Conservation (phyloP, 2,113 vertebrate species). For the Falcunculus frontatus region DNA sequence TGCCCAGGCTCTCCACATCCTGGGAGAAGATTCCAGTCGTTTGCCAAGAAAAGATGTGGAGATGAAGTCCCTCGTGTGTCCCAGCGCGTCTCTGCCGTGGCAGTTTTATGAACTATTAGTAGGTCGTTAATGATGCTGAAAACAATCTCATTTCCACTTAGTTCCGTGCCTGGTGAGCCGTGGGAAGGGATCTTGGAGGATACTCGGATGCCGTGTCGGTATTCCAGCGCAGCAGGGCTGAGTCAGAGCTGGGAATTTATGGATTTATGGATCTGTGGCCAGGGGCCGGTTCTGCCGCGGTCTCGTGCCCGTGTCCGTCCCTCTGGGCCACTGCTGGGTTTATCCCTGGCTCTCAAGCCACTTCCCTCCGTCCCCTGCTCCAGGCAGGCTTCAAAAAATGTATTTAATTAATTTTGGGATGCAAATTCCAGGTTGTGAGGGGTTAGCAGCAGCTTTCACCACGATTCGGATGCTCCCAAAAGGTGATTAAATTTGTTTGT, state of each 20-base stretch:
- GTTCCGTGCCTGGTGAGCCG: neutral
- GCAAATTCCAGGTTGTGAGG: neutral
- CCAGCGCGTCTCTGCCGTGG: neutral
- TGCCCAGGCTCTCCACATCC: no score
- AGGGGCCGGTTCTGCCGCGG: neutral
- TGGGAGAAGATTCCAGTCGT: rapidly evolving
- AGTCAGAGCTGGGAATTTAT: neutral
- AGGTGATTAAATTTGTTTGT: neutral
- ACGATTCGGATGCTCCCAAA: neutral
- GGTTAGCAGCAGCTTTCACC: neutral
- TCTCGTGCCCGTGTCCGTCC: neutral
- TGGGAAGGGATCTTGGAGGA: neutral
- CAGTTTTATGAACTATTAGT: neutral
- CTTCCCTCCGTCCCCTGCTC: neutral
- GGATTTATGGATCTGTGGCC: neutral
- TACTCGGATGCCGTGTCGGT: neutral
- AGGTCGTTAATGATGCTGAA: neutral
- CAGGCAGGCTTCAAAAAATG: rapidly evolving
- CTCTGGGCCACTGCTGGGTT: neutral
- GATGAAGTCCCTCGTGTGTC: neutral
- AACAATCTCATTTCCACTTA: neutral
- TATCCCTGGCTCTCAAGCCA: rapidly evolving
- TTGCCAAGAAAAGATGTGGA: rapidly evolving
- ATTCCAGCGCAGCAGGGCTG: neutral
- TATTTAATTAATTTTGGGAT: neutral